Percentiles rank a stretch among this genome's conserved stretches.
Evolutionary conservation across 2,797 vertebrate species (phyloP).

Genomic region (Otolemur crassicaudatus): DNA sequence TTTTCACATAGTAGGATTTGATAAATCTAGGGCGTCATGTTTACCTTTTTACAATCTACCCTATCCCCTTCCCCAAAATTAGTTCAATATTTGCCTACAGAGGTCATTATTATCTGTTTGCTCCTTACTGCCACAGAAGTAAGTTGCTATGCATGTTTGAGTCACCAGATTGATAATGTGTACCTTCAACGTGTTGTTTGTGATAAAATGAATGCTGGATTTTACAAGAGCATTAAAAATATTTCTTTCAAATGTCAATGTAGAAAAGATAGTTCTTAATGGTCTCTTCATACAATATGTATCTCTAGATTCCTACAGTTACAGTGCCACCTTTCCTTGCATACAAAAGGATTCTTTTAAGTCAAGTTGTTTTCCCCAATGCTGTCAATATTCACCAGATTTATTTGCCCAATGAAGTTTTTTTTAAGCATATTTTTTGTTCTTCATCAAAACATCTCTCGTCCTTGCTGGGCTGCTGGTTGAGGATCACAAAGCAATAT

Average conservation of each 20-base stretch:
- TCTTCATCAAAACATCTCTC: constrained; percentile 86
- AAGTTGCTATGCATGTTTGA: constrained; percentile 42
- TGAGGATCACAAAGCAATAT: constrained; percentile 89
- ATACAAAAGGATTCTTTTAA: constrained; percentile 84
- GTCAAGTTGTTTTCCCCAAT: constrained; percentile 83
- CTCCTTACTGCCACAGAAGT: constrained; percentile 30
- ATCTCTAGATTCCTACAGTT: constrained; percentile 66
- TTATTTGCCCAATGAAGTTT: constrained; percentile 83
- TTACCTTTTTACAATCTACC: background rate
- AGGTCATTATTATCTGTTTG: background rate
- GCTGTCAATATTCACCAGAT: constrained; percentile 80
- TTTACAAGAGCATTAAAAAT: constrained; percentile 75
- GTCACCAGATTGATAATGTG: constrained; percentile 56
- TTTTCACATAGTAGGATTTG: constrained; percentile 17
- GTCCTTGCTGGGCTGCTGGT: constrained; percentile 85
- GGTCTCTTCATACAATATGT: constrained; percentile 23
- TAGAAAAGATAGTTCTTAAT: constrained; percentile 64
- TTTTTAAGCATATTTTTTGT: constrained; percentile 25
- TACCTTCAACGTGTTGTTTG: constrained; percentile 63
- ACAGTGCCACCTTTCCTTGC: constrained; percentile 41
- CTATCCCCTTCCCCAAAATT: background rate
- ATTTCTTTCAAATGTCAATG: constrained; percentile 73
- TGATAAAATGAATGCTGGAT: constrained; percentile 53
- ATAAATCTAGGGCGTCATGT: background rate
- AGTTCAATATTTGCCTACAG: background rate